These are phyloP conservation scores for Catocala sponsa DNA, from an alignment of 2,888 invertebrate species.

Conservation along the genomic window DNA sequence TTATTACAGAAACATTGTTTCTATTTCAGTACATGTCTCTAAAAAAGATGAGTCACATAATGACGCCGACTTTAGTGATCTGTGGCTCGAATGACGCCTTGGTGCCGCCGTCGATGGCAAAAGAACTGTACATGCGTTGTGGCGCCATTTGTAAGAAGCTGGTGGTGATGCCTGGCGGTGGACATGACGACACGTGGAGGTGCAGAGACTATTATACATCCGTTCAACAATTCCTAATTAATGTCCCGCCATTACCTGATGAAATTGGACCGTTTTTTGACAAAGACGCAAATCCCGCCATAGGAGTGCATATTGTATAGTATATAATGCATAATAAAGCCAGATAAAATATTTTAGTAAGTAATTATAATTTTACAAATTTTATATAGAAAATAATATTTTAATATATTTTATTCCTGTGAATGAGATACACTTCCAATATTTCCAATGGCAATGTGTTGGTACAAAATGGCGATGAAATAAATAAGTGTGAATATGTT, in stretches of 20 bases:
- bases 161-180: conserved; percentile 93
- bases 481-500: conserved; percentile 18
- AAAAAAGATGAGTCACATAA: conserved; percentile 91
- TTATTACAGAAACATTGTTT: not conserved
- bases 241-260: conserved; percentile 69
- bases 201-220: conserved; percentile 92
- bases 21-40: conserved; percentile 91
- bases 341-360: conserved; percentile 29
- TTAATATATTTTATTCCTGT: conserved; percentile 46
- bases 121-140: conserved; percentile 92
- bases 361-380: conserved; percentile 43
- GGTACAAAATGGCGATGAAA: conserved; percentile 45
- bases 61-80: conserved; percentile 94
- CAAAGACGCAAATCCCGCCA: conserved; percentile 54
- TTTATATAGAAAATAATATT: conserved; percentile 45
- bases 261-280: conserved; percentile 69
- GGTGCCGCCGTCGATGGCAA: conserved; percentile 97
- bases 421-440: conserved; percentile 22
- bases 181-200: conserved; percentile 98
- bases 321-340: conserved; percentile 17
- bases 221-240: conserved; percentile 84
- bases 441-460: conserved; percentile 25
- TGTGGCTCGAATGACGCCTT: conserved; percentile 95
- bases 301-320: conserved; percentile 70
- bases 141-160: conserved; percentile 93